A percentile compares a stretch with the other conserved stretches of the same genome.
Evolutionary conservation across 2,888 invertebrate species (phyloP).

Genomic region (Opisthograptis luteolata): DNA sequence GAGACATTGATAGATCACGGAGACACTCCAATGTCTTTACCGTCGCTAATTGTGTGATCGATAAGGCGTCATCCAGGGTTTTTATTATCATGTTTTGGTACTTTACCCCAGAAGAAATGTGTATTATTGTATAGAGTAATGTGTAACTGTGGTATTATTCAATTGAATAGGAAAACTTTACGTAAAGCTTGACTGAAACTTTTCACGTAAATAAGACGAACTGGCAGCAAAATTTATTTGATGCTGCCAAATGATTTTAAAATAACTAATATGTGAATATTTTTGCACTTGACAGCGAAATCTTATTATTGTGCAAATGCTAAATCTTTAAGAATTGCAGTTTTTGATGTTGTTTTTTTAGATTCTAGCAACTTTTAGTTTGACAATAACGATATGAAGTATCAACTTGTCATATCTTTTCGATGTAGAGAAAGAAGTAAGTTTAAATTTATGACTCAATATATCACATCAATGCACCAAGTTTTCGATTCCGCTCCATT

Average conservation of each 20-base stretch:
- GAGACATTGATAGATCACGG: constrained; percentile 54
- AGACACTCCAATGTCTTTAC: constrained; percentile 36
- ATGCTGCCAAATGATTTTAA: not conserved
- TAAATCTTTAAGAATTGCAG: not conserved
- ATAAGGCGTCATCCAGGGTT: constrained; percentile 36
- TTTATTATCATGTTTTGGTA: not conserved
- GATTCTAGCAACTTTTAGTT: not conserved
- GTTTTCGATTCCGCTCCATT: constrained; percentile 16
- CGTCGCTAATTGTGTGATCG: constrained; percentile 51
- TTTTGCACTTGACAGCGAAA: too few relatives aligned
- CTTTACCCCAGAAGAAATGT: too few relatives aligned
- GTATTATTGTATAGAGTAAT: too few relatives aligned
- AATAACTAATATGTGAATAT: too few relatives aligned
- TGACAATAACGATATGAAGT: not conserved
- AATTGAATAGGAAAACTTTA: too few relatives aligned
- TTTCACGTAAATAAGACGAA: not conserved
- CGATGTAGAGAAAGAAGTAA: constrained; percentile 3
- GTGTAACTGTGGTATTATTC: too few relatives aligned
- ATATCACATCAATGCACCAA: constrained; percentile 22
- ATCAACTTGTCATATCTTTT: constrained; percentile 5
- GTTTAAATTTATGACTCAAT: constrained; percentile 26
- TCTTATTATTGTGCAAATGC: too few relatives aligned
- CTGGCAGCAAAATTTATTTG: too few relatives aligned
- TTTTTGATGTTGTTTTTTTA: too few relatives aligned
- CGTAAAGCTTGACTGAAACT: too few relatives aligned